Evolutionary conservation across 2,888 invertebrate species (phyloP), one percentile per base, ranked within the genome.

Genomic region (Drosophila macrothrix): DNA sequence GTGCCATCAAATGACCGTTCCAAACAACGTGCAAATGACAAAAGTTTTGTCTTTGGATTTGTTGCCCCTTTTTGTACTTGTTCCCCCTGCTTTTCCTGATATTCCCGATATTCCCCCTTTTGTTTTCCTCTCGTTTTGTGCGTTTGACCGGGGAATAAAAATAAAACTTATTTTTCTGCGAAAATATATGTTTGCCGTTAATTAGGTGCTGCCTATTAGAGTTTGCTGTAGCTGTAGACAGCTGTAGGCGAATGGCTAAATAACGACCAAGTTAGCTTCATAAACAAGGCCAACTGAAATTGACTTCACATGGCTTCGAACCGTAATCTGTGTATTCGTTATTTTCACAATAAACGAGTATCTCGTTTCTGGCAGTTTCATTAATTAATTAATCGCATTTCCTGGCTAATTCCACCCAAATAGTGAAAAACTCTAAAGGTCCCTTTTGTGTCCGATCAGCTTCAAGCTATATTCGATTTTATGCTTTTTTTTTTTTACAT

Each of bases 21-120:
- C 46, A 16, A 43, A 59, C 68, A 59, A 83, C 76, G 73, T 81
- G 85, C 80, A 89, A 87, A 87, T 87, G 87, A 87, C 89, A 87
- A 89, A 87, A 87, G 83, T 87, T 87, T 84, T 80, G 35, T 73
- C 58, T 73, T 50, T 73, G 65, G 54, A 74, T 77, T 80, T 71
- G 65, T 66, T 74, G 56, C 39, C 53, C 29, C 62, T 49, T 66
- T 55, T 62, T 5, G 49, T 6, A 12, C 4, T 35, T 62, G 29
- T 55, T 22, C 29, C 60, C 29, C 29, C 22, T 16, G 28, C 33
- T 37, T 41, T 12, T 37, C 12, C 49, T 12, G 19, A 29, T 29
- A 29, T 29, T 29, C 28, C 46, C 46, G 25, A 46, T 46, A 4
- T 29, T 35, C 31, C n/a, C 50, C 33, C 29, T 16, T 35, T 35